A percentile compares a stretch with the other conserved stretches of the same genome.
Conservation (phyloP, 2,797 vertebrate species). For the Periophthalmus magnuspinnatus region DNA sequence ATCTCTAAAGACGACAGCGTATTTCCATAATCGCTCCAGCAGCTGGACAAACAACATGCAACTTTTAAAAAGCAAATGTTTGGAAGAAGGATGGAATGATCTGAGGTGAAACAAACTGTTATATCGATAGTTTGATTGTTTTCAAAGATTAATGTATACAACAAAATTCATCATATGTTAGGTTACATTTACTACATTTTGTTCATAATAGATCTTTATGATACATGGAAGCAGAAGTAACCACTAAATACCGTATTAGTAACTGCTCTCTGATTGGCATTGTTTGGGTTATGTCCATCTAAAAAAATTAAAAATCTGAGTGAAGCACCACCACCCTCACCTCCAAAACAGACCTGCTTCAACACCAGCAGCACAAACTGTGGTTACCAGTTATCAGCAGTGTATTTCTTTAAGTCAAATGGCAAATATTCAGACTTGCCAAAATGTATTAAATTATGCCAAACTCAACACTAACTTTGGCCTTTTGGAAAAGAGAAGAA, state of each 20-base stretch:
- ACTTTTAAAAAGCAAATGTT: background rate
- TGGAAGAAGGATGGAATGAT: conserved; percentile 6
- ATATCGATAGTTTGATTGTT: no score
- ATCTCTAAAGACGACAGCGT: conserved; percentile 72
- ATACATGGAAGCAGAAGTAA: no score
- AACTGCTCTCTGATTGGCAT: no score
- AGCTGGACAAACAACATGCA: background rate
- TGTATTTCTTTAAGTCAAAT: conserved; percentile 33
- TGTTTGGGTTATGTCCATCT: conserved; percentile 35
- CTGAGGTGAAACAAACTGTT: background rate
- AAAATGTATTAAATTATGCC: no score
- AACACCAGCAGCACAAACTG: conserved; percentile 36
- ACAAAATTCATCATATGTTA: no score
- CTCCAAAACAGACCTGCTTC: conserved; percentile 15
- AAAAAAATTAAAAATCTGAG: conserved; percentile 41
- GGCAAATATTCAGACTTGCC: no score
- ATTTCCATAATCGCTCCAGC: conserved; percentile 54
- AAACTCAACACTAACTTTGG: background rate
- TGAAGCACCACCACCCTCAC: conserved; percentile 33
- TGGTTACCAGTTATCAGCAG: conserved; percentile 21
- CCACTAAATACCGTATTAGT: no score
- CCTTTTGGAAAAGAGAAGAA: background rate
- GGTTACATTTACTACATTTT: no score
- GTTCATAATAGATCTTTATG: no score
- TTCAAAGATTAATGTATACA: no score